phyloP scores from a whole-genome alignment of 2,888 invertebrate species.

The Xestia xanthographa region DNA sequence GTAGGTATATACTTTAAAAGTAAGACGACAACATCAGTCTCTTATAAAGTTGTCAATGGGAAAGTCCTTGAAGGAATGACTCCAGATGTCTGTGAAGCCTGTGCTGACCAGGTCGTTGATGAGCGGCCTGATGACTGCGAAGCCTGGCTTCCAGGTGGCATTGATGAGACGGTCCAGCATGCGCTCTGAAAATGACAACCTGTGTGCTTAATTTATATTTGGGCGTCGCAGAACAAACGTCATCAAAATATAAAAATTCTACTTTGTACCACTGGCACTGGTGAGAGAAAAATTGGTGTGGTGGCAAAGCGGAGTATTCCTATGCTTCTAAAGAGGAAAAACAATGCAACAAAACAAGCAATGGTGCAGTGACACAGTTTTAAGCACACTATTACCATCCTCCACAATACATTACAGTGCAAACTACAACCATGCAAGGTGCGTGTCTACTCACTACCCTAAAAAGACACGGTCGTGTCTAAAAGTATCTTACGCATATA shows the following conservation, averaged over 20 bases:
- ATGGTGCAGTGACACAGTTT: neutral
- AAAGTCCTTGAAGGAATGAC: constrained; percentile 93
- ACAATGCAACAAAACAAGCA: neutral
- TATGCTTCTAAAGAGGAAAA: neutral
- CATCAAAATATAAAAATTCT: neutral
- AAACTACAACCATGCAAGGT: constrained; percentile 10
- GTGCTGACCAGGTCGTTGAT: constrained; percentile 96
- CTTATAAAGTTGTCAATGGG: constrained; percentile 92
- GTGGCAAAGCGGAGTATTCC: neutral
- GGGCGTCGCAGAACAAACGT: neutral
- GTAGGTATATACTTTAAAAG: neutral
- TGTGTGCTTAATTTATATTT: neutral
- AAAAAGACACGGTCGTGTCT: constrained; percentile 20
- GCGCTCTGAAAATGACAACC: constrained; percentile 86
- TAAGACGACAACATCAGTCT: constrained; percentile 64
- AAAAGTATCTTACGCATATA: constrained; percentile 47
- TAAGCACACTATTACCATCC: neutral
- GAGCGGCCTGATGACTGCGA: constrained; percentile 93
- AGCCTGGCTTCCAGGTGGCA: constrained; percentile 95
- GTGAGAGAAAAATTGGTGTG: neutral
- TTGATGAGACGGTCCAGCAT: constrained; percentile 95
- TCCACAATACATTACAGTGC: constrained; percentile 28
- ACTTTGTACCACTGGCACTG: neutral
- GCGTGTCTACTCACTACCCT: constrained; percentile 17
- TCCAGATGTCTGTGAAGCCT: constrained; percentile 96